Percentiles rank a stretch among this genome's conserved stretches.
Conservation (phyloP, 2,888 invertebrate species). For the Micoletzkya japonica region DNA sequence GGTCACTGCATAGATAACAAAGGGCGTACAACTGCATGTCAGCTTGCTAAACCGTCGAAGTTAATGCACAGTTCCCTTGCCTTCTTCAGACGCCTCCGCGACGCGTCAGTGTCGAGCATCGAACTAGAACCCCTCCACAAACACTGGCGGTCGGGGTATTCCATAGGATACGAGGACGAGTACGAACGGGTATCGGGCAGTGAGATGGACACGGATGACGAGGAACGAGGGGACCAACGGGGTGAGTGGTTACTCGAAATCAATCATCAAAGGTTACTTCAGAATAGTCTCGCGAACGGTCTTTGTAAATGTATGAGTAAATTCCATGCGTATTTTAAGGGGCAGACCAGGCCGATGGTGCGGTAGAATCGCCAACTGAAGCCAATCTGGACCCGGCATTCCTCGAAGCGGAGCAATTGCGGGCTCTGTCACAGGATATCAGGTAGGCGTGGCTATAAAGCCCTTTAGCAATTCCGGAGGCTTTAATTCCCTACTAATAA, state of each 20-base stretch:
- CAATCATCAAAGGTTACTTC: background rate
- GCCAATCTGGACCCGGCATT: background rate
- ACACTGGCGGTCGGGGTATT: constrained; percentile 19
- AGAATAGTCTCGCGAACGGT: background rate
- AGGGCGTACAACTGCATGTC: too few relatives aligned
- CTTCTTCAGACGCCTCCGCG: constrained; percentile 7
- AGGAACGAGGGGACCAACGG: constrained; percentile 32
- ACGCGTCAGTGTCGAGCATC: constrained; percentile 12
- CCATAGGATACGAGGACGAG: constrained; percentile 56
- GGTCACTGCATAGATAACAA: too few relatives aligned
- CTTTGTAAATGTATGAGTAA: too few relatives aligned
- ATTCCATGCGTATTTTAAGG: too few relatives aligned
- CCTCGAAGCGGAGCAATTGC: constrained; percentile 14
- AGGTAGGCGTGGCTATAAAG: too few relatives aligned
- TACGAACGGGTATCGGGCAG: constrained; percentile 44
- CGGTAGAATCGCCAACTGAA: background rate
- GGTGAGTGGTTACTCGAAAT: background rate
- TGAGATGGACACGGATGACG: constrained; percentile 47
- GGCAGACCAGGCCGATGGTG: background rate
- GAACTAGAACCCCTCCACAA: constrained; percentile 26
- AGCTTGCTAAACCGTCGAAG: background rate
- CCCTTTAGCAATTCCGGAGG: too few relatives aligned
- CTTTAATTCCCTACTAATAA: too few relatives aligned
- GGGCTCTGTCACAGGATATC: constrained; percentile 17
- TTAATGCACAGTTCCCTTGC: background rate